Conservation (phyloP, 1,140 invertebrate species). For the Lycorma delicatula region DNA sequence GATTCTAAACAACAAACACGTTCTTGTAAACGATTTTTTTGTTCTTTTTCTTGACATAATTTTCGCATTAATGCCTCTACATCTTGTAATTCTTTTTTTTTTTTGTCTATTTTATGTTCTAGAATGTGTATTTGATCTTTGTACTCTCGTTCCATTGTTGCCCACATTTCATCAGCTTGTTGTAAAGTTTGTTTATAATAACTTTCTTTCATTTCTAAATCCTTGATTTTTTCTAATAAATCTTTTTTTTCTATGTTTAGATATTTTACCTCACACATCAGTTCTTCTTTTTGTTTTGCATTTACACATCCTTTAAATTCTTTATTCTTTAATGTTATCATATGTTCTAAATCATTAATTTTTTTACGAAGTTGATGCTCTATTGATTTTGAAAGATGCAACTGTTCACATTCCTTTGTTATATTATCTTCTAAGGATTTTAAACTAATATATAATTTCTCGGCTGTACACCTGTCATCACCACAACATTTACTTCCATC, state of each 20-base stretch:
- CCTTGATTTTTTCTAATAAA: constrained; percentile 30
- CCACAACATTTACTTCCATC: neutral
- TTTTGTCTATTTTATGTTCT: constrained; percentile 33
- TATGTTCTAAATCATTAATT: constrained; percentile 1
- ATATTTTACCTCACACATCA: neutral
- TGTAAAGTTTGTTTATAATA: constrained; percentile 63
- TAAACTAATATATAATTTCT: neutral
- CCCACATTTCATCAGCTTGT: constrained; percentile 63
- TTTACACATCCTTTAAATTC: neutral
- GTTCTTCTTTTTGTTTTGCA: neutral
- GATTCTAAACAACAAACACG: constrained; percentile 12
- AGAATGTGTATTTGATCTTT: constrained; percentile 41
- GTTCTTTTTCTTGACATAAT: constrained; percentile 8
- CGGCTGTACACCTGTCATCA: neutral
- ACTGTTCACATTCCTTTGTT: neutral
- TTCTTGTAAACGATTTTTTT: constrained; percentile 17
- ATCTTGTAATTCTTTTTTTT: constrained; percentile 25
- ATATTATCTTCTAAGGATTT: neutral
- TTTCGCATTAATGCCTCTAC: constrained; percentile 15
- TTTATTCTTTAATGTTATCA: constrained; percentile 2
- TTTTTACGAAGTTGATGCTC: neutral
- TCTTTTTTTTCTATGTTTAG: constrained; percentile 16
- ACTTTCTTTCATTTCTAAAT: constrained; percentile 41
- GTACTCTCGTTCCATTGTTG: constrained; percentile 55
- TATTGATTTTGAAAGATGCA: neutral